phyloP scores from a whole-genome alignment of 2,113 vertebrate genomes.

The Spheniscus mendiculus region DNA sequence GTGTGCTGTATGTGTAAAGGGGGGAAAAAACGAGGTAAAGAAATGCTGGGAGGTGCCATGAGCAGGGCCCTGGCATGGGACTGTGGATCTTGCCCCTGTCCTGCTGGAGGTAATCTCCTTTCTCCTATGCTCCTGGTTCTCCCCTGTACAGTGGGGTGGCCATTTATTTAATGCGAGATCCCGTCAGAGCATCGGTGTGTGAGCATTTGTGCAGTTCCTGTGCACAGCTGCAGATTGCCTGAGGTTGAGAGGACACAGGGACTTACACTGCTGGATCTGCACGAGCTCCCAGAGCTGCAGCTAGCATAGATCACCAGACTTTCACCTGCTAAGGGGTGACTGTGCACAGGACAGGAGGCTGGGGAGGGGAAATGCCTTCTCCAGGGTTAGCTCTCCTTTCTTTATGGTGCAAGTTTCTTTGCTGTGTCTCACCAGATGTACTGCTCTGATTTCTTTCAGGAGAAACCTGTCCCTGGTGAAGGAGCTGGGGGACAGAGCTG shows the following conservation, averaged over 20 bases:
- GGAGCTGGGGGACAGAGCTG: slow-evolving; percentile 92
- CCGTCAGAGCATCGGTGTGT: fast-evolving
- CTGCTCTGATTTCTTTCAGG: slow-evolving; percentile 70
- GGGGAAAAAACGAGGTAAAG: background rate
- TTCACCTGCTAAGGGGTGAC: background rate
- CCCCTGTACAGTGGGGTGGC: background rate
- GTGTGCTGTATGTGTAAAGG: background rate
- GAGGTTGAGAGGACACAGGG: background rate
- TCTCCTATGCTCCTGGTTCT: background rate
- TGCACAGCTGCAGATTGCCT: background rate
- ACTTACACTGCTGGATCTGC: background rate
- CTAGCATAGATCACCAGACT: background rate
- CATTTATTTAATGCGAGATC: background rate
- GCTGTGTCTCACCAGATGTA: background rate
- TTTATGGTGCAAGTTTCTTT: fast-evolving
- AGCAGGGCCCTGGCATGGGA: background rate
- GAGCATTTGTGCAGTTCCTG: background rate
- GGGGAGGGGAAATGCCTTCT: background rate
- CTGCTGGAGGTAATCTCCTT: background rate
- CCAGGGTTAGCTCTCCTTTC: background rate
- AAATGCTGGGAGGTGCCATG: background rate
- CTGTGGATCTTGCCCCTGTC: background rate
- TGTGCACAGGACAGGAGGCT: fast-evolving
- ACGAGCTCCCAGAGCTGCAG: background rate
- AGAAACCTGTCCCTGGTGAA: slow-evolving; percentile 94